A percentile compares a stretch with the other conserved stretches of the same genome.
Evolutionary conservation across 2,888 invertebrate species (phyloP).

Genomic region (Enoplolaimus lenunculus): DNA sequence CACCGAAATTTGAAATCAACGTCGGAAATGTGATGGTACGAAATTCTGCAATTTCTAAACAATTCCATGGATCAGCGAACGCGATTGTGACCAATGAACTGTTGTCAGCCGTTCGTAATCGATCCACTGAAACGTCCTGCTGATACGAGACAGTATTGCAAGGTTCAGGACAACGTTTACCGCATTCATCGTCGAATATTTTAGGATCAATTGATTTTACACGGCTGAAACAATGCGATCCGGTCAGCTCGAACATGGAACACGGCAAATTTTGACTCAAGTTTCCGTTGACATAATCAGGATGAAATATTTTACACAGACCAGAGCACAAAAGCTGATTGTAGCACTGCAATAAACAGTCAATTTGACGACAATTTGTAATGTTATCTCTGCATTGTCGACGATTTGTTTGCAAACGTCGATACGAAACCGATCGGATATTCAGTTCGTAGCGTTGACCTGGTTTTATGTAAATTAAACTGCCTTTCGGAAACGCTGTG

Average conservation of each 20-base stretch:
- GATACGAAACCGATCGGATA: neutral
- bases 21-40: neutral
- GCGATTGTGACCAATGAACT: neutral
- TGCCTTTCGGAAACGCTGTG: neutral
- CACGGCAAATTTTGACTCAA: neutral
- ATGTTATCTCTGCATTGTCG: neutral
- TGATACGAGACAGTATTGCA: neutral
- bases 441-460: neutral
- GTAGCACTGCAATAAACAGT: neutral
- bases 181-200: neutral
- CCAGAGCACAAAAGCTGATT: neutral
- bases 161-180: neutral
- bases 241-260: neutral
- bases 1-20: neutral
- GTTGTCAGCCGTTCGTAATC: neutral
- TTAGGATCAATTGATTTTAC: neutral
- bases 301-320: neutral
- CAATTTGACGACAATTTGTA: no score
- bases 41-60: neutral
- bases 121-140: neutral
- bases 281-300: neutral
- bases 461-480: neutral
- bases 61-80: neutral
- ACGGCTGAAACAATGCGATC: neutral
- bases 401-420: neutral